Evolutionary conservation across 2,113 vertebrate species (phyloP).

Genomic region (Cairina moschata): DNA sequence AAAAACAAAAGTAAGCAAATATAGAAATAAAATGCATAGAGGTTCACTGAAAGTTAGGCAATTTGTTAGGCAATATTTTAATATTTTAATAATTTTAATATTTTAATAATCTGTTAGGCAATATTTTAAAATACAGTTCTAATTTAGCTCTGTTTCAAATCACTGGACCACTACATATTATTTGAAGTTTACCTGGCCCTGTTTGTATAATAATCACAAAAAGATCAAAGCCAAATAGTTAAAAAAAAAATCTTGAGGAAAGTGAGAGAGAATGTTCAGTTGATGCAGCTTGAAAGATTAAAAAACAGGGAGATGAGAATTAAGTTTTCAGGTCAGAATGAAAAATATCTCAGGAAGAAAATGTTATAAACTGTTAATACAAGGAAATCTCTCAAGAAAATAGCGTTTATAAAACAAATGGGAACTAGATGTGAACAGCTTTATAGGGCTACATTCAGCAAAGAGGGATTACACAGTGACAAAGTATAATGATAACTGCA

Average conservation of each 20-base stretch:
- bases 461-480: neutral
- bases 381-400: slow-evolving; percentile 12
- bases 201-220: slow-evolving; percentile 8
- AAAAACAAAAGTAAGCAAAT: neutral
- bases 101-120: too few relatives aligned
- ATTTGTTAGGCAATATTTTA: neutral
- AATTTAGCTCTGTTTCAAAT: slow-evolving; percentile 5
- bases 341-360: slow-evolving; percentile 24
- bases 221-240: slow-evolving; percentile 27
- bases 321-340: slow-evolving; percentile 28
- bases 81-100: too few relatives aligned
- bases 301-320: neutral
- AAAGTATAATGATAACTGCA: neutral
- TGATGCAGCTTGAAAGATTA: slow-evolving; percentile 3
- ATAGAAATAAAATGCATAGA: neutral
- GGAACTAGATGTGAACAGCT: neutral
- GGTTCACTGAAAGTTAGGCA: neutral
- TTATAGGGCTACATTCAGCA: neutral
- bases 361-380: neutral
- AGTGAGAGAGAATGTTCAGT: neutral
- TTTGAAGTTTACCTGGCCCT: slow-evolving; percentile 36
- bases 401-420: slow-evolving; percentile 16
- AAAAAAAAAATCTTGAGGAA: neutral
- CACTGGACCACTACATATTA: neutral
- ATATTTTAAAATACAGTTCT: neutral